phyloP scores from a whole-genome alignment of 2,888 invertebrate genomes.

The Pollenia labialis region DNA sequence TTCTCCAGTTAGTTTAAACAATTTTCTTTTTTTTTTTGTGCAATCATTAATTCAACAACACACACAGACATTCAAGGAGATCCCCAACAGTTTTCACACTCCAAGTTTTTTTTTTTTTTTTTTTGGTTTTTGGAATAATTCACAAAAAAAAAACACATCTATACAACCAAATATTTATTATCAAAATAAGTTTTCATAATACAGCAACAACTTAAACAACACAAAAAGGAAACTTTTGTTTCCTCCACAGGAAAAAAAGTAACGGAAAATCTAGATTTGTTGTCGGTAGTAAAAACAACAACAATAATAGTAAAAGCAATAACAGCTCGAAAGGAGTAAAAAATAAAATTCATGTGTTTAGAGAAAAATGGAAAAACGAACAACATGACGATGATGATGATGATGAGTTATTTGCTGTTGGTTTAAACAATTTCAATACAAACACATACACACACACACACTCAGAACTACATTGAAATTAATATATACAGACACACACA shows the following conservation, averaged over 20 bases:
- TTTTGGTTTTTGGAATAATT: not conserved
- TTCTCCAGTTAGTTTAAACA: not conserved
- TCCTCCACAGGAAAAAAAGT: not conserved
- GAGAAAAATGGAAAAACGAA: not conserved
- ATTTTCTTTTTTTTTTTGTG: not conserved
- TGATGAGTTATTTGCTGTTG: slow-evolving; percentile 34
- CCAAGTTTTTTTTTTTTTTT: not conserved
- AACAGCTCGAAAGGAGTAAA: not conserved
- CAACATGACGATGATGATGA: slow-evolving; percentile 42
- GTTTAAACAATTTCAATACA: not conserved
- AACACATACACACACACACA: too few relatives aligned
- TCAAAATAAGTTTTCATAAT: slow-evolving; percentile 49
- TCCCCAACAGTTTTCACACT: not conserved
- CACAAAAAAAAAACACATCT: not conserved
- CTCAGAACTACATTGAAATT: too few relatives aligned
- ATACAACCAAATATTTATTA: slow-evolving; percentile 29
- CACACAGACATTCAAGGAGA: not conserved
- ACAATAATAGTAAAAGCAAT: not conserved
- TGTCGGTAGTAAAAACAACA: slow-evolving; percentile 26
- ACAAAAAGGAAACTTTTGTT: not conserved
- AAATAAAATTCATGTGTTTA: not conserved
- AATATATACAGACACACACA: not conserved
- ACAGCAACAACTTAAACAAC: not conserved
- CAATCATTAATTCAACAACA: slow-evolving; percentile 2
- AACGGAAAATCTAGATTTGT: slow-evolving; percentile 51